Conservation (phyloP, 2,113 vertebrate genomes). For the Hemiscyllium ocellatum region DNA sequence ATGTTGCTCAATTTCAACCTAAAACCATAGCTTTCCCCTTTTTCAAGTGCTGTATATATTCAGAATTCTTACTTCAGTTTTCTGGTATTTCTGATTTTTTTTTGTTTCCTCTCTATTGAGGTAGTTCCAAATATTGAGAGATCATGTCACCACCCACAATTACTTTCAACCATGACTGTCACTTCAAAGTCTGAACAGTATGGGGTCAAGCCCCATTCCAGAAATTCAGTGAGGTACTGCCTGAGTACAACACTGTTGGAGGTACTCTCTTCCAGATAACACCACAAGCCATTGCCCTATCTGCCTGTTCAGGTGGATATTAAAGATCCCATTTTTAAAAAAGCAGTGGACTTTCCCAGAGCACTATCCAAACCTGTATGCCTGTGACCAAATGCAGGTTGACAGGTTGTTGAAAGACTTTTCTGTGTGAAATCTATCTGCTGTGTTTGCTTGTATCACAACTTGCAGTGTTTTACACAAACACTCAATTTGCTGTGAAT, state of each 20-base stretch:
- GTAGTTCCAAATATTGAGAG: background rate
- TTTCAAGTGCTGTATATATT: background rate
- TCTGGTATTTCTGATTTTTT: too few species aligned
- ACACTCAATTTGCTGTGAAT: background rate
- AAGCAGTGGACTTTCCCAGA: background rate
- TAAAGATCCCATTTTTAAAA: background rate
- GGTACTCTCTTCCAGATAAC: background rate
- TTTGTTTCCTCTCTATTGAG: background rate
- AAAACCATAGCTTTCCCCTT: background rate
- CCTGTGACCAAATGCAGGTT: background rate
- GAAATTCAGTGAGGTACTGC: background rate
- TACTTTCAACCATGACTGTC: background rate
- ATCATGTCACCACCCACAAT: background rate
- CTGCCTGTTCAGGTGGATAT: background rate
- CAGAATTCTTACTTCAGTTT: background rate
- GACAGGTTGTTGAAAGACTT: background rate
- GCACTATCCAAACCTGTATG: background rate
- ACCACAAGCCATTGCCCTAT: background rate
- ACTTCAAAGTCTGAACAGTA: background rate
- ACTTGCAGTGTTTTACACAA: background rate
- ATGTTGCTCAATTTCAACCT: background rate
- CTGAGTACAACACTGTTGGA: background rate
- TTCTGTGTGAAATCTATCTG: background rate
- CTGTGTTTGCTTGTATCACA: background rate
- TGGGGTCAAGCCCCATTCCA: background rate